Base-by-base conservation (phyloP, 2,888 invertebrate genomes). In the Muschampia plurimacula region DNA sequence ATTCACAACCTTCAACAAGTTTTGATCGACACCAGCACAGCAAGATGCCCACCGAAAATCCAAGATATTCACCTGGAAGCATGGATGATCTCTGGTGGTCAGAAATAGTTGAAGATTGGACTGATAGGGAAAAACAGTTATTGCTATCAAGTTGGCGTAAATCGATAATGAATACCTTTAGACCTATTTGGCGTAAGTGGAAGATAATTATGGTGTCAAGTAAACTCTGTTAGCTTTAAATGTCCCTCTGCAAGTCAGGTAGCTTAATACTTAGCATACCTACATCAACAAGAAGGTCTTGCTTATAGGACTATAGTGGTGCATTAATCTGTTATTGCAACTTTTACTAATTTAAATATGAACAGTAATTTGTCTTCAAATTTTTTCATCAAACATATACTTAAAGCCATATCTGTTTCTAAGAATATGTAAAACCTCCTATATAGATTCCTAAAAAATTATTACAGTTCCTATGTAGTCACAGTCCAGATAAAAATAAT, bases 71-170 rank as follows among this genome's bases (percentile, higher is more conserved):
- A 64, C 12, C 76, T 83, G 77, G 77, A 79, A 72, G 81, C 76
- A 15, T 81, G 81, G 81, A 77, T 75, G 70, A 77, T 81, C 76
- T 77, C 70, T 78, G 79, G 77, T 81, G 80, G 81, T 59, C 72
- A 46, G 74, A 74, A 12, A n/a, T 71, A 22, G 63, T 76, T 9
- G 60, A 68, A 28, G 74, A 74, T 22, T 80, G 81, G 82, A 59
- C 75, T 9, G 62, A 60, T 6, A n/a, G 60, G 55, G 74, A 77
- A 64, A 68, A 67, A 69, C 2, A 44, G 0, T 46, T 76, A 10
- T 41, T 76, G 5, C 13, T 74, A 64, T 73, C 74, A 0, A 10
- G 72, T n/a, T 77, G 74, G 74, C 59, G 74, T 22, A 49, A 44
- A 10, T 75, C 75, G 13, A 73, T 73, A 3, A 52, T 75, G 0